These are phyloP conservation scores for Saguinus imperator DNA, from an alignment of 2,113 vertebrate genomes.

Conservation along the genomic window DNA sequence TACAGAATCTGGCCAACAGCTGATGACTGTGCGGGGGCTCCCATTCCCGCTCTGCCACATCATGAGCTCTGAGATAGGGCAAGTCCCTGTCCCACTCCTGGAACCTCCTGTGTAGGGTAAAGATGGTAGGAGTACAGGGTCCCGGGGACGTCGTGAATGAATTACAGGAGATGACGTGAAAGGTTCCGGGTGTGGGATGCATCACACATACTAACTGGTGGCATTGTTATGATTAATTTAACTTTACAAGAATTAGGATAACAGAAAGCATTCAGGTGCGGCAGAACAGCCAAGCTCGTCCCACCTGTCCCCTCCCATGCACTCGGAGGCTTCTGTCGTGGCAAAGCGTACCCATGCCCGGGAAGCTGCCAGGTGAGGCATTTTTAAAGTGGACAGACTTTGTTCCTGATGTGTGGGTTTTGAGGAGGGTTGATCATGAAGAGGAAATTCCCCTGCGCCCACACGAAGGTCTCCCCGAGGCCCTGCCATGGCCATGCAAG, in stretches of 20 bases:
- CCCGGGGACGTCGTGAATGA: neutral
- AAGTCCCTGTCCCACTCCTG: rapidly evolving
- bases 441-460: rapidly evolving
- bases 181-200: rapidly evolving
- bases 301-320: rapidly evolving
- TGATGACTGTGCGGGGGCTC: rapidly evolving
- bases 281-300: rapidly evolving
- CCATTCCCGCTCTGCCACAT: rapidly evolving
- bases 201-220: rapidly evolving
- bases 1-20: rapidly evolving
- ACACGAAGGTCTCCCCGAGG: neutral
- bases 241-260: neutral
- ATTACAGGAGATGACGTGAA: rapidly evolving
- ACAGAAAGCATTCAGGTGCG: rapidly evolving
- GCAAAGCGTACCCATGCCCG: rapidly evolving
- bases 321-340: neutral
- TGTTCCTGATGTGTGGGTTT: rapidly evolving
- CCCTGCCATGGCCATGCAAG: rapidly evolving
- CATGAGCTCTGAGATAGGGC: rapidly evolving
- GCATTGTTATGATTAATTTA: neutral
- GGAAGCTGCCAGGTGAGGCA: neutral
- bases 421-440: too few species aligned
- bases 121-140: rapidly evolving
- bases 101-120: neutral
- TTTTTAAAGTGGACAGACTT: too few species aligned